Conservation (phyloP, 2,888 invertebrate species). For the Leucoma salicis region DNA sequence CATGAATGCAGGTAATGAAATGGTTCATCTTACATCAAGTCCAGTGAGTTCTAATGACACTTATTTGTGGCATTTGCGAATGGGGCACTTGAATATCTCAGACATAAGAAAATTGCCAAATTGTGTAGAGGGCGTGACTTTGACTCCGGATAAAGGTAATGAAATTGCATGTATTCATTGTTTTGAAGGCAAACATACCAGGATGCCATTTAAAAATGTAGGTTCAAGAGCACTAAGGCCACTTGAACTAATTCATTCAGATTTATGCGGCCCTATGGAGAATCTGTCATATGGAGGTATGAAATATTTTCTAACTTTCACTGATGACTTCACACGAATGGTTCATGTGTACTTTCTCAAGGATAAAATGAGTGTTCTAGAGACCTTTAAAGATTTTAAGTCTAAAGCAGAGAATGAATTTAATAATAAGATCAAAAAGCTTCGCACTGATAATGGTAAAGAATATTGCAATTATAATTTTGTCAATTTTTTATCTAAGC, state of each 20-base stretch:
- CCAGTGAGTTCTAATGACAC: neutral
- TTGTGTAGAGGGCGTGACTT: neutral
- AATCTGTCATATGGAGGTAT: neutral
- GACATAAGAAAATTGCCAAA: neutral
- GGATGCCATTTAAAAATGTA: neutral
- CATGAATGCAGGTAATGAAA: neutral
- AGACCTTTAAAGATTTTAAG: constrained; percentile 15
- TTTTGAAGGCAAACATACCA: neutral
- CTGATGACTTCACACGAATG: constrained; percentile 8
- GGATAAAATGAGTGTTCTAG: constrained; percentile 3
- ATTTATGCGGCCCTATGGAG: constrained; percentile 2
- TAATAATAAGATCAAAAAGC: neutral
- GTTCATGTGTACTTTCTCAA: constrained; percentile 3
- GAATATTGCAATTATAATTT: neutral
- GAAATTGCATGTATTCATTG: neutral
- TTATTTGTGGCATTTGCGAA: neutral
- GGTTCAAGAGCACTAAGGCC: neutral
- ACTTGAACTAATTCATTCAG: constrained; percentile 1
- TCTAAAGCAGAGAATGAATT: neutral
- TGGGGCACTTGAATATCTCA: neutral
- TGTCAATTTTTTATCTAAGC: neutral
- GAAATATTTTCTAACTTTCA: constrained; percentile 19
- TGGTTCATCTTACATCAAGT: neutral
- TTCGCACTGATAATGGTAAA: constrained; percentile 4
- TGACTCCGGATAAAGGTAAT: neutral